Conservation (phyloP, 2,113 vertebrate genomes). For the Phainopepla nitens region DNA sequence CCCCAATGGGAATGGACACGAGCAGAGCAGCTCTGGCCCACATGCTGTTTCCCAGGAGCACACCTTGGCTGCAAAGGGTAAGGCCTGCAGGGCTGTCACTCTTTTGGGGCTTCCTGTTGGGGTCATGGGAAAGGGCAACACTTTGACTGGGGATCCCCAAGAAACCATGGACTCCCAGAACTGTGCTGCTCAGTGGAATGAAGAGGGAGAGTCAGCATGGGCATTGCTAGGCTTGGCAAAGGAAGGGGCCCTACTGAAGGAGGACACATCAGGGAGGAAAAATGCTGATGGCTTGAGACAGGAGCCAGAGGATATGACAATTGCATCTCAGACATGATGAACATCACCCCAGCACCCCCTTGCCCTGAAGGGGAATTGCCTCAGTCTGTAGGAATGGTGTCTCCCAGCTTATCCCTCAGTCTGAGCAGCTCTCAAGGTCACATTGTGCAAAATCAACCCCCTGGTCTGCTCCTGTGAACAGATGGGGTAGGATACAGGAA, state of each 20-base stretch:
- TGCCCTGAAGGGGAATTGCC: neutral
- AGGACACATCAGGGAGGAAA: neutral
- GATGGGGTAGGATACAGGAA: neutral
- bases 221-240: neutral
- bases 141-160: neutral
- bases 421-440: neutral
- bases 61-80: constrained; percentile 76
- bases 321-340: neutral
- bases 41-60: constrained; percentile 60
- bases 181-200: neutral
- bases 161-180: neutral
- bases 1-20: constrained; percentile 67
- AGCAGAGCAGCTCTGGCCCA: constrained; percentile 57
- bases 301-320: neutral
- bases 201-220: neutral
- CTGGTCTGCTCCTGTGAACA: neutral
- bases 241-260: neutral
- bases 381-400: neutral
- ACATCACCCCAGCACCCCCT: neutral
- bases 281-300: neutral
- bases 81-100: neutral
- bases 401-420: neutral
- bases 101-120: neutral
- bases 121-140: neutral
- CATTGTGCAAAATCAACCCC: neutral